These are phyloP conservation scores for Chrysopa pallens DNA, from an alignment of 1,140 invertebrate species.

Conservation along the genomic window DNA sequence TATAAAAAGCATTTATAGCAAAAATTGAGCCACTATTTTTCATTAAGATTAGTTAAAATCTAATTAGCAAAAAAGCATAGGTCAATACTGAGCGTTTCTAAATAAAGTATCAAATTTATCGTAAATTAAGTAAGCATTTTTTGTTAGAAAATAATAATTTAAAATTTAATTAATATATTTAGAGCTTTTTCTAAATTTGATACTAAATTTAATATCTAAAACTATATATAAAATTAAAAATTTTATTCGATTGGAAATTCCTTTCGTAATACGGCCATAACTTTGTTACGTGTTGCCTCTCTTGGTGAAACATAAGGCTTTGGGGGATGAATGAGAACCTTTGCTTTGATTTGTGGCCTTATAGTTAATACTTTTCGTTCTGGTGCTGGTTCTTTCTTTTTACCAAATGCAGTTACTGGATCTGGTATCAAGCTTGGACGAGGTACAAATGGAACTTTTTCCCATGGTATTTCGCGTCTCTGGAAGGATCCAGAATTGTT, in stretches of 20 bases:
- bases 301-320: conserved; percentile 41
- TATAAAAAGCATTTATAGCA: no score
- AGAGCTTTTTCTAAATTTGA: no score
- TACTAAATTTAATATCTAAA: no score
- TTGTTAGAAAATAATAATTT: no score
- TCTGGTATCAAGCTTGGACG: conserved; percentile 61
- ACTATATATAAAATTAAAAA: no score
- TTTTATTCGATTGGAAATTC: neutral
- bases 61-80: no score
- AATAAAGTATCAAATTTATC: no score
- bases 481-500: conserved; percentile 36
- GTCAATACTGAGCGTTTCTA: no score
- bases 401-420: conserved; percentile 62
- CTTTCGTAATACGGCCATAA: conserved; percentile 28
- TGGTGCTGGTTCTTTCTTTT: conserved; percentile 23
- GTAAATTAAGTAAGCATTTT: no score
- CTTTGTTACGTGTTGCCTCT: conserved; percentile 36
- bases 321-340: conserved; percentile 31
- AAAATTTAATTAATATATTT: no score
- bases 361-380: conserved; percentile 17
- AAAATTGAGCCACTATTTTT: no score
- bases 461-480: conserved; percentile 62
- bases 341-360: conserved; percentile 29
- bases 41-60: no score
- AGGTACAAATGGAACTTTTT: conserved; percentile 66